Base-by-base conservation (phyloP, 1,140 invertebrate genomes). In the Parapsyche elsis region DNA sequence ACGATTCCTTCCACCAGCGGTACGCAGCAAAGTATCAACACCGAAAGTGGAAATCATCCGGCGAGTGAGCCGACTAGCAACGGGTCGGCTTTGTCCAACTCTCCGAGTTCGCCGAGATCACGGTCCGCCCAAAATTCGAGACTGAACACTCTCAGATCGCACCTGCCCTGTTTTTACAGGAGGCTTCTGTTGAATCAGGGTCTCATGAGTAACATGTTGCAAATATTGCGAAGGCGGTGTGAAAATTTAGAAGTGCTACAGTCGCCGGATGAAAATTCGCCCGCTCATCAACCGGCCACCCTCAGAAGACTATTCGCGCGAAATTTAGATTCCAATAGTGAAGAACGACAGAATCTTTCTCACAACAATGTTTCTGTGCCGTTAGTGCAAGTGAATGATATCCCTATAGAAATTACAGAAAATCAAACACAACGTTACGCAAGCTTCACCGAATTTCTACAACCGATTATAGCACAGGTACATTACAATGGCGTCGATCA, bases 361-460 rank as follows among this genome's bases (percentile, higher is more conserved):
- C 75, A 45, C 23, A 46, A 0, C 80, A 86, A 85, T 73, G 84
- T 85, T 0, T 84, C 85, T n/a, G 88, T 92, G 77, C 91, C 92
- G 1, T 85, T 90, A 4, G 88, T 92, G 67, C 91, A 90, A 81
- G 89, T 92, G 0, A 92, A 92, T 78, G 92, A 92, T 80, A 86
- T 90, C 0, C 90, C 90, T 1, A 85, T 91, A 1, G 87, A 86
- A 5, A 87, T 90, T 74, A 84, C 85, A 4, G 84, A 81, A 12
- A 84, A 82, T 49, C 84, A 78, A 24, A 81, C 85, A 59, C 80
- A 86, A 23, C 86, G 85, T 26, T 83, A 86, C 26, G 82, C 86
- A 12, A 74, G 80, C 19, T 64, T 45, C 30, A 38, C 1, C 7
- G 87, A 88, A 80, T 88, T 88, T 78, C 82, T 89, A 24, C 87